These are phyloP conservation scores for Drosophila stalkeri DNA, from an alignment of 2,888 invertebrate species.

Conservation along the genomic window DNA sequence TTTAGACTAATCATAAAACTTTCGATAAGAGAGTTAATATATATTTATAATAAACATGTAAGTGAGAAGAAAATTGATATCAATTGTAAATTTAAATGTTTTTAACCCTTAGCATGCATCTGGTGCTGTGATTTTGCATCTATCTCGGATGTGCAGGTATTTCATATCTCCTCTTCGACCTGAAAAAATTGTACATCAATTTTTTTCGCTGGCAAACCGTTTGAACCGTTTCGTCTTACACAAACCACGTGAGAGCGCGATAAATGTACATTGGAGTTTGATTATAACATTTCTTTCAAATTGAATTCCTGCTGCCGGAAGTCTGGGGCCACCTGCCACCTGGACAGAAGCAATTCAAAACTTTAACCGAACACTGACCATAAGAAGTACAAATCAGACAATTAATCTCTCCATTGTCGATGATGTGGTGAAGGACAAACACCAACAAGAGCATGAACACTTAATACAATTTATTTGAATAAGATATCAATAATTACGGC, in stretches of 20 bases:
- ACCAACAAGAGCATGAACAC: not conserved
- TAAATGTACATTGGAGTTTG: slow-evolving; percentile 48
- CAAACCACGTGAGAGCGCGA: slow-evolving; percentile 30
- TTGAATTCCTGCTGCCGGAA: too few relatives aligned
- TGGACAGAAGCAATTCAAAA: slow-evolving; percentile 3
- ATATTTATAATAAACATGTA: not conserved
- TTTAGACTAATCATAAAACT: too few relatives aligned
- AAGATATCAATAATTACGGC: too few relatives aligned
- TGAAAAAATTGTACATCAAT: slow-evolving; percentile 49
- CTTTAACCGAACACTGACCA: slow-evolving; percentile 2
- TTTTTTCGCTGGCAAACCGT: slow-evolving; percentile 27
- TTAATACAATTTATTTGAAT: not conserved
- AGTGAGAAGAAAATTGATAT: not conserved
- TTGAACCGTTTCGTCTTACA: slow-evolving; percentile 9
- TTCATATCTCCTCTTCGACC: slow-evolving; percentile 25
- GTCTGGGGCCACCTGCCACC: too few relatives aligned
- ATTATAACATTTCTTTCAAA: too few relatives aligned
- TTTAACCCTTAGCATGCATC: not conserved
- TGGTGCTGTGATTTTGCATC: not conserved
- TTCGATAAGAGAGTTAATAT: too few relatives aligned
- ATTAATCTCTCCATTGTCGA: slow-evolving; percentile 20
- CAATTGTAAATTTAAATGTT: not conserved
- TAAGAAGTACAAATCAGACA: slow-evolving; percentile 6
- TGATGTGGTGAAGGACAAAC: not conserved
- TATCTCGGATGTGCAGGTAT: not conserved